These are phyloP conservation scores for Rhysida immarginata DNA, from an alignment of 1,140 invertebrate species.

Conservation along the genomic window DNA sequence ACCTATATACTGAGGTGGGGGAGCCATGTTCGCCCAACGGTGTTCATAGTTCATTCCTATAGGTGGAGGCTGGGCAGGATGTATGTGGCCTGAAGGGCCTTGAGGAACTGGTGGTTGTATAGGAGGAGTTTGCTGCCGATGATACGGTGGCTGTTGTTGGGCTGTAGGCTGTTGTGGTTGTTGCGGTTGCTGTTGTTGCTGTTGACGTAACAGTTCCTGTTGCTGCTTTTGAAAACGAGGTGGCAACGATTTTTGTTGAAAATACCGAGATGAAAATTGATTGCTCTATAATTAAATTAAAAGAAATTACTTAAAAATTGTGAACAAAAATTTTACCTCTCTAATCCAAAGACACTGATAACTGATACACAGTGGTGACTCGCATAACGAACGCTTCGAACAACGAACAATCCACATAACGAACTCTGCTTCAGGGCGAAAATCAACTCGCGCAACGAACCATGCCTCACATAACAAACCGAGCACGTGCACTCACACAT, in stretches of 20 bases:
- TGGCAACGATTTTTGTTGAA: conserved; percentile 14
- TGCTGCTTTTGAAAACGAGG: conserved; percentile 12
- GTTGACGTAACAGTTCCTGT: conserved; percentile 17
- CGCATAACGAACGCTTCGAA: too few species aligned
- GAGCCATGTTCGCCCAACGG: conserved; percentile 25
- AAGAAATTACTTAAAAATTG: too few species aligned
- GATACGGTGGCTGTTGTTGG: conserved; percentile 3
- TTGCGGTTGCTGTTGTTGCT: conserved; percentile 19
- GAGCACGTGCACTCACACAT: too few species aligned
- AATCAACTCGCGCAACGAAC: too few species aligned
- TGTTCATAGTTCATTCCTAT: conserved; percentile 23
- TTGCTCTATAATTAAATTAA: too few species aligned
- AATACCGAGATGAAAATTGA: too few species aligned
- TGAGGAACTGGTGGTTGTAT: conserved; percentile 2
- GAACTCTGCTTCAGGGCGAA: too few species aligned
- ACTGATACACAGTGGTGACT: too few species aligned
- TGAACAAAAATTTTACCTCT: too few species aligned
- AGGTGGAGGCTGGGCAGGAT: conserved; percentile 16
- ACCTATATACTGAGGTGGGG: conserved; percentile 26
- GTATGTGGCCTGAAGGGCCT: background rate
- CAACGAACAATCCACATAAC: too few species aligned
- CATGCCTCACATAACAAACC: too few species aligned
- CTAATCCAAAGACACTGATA: too few species aligned
- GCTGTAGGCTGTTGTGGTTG: conserved; percentile 15
- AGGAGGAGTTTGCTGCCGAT: conserved; percentile 6